These are phyloP conservation scores for Lordiphosa mommai DNA, from an alignment of 1,140 invertebrate genomes.

Conservation along the genomic window DNA sequence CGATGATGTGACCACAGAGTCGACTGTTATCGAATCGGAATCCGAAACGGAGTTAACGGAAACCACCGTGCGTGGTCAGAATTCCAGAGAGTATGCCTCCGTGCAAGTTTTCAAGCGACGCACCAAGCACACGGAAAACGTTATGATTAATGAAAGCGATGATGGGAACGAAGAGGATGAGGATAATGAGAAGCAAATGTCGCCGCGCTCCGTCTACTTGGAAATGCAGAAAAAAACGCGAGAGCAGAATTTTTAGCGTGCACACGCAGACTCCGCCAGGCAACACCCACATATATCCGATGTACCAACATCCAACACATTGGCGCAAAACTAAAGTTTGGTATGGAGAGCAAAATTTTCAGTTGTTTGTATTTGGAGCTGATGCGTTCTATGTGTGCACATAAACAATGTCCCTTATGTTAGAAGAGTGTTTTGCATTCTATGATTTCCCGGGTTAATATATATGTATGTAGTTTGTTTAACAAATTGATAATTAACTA, in stretches of 20 bases:
- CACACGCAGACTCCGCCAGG: too few species aligned
- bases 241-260: conserved; percentile 27
- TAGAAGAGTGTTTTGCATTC: background rate
- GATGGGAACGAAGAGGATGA: background rate
- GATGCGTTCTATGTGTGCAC: conserved; percentile 1
- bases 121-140: conserved; percentile 1
- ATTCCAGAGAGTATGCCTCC: conserved; percentile 16
- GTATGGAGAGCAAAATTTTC: conserved; percentile 43
- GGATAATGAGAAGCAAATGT: conserved; percentile 17
- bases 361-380: conserved; percentile 21
- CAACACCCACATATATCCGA: conserved; percentile 5
- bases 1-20: conserved; percentile 22
- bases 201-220: conserved; percentile 45
- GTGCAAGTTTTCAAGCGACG: conserved; percentile 60
- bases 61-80: conserved; percentile 8
- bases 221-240: conserved; percentile 27
- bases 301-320: conserved; percentile 2
- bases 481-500: too few species aligned
- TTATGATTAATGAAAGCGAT: background rate
- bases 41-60: conserved; percentile 33
- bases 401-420: background rate
- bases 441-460: too few species aligned
- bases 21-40: conserved; percentile 12
- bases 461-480: too few species aligned
- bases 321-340: background rate